Conservation (phyloP, 2,113 vertebrate genomes). For the Syngnathus floridae region DNA sequence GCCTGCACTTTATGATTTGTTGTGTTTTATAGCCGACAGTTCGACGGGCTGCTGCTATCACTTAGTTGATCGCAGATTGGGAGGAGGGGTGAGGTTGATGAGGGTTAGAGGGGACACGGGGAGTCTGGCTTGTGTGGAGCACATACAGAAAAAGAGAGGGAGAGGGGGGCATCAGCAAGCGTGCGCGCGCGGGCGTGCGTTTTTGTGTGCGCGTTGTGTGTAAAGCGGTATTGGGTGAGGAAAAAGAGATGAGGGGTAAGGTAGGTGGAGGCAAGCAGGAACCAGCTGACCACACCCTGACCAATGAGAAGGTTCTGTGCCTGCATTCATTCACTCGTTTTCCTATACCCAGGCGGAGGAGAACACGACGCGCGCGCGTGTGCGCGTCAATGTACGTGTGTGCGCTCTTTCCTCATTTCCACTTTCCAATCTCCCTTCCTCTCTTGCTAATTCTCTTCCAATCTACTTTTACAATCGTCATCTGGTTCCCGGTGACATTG, state of each 20-base stretch:
- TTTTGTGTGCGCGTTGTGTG: slow-evolving; percentile 5
- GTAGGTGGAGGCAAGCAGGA: slow-evolving; percentile 70
- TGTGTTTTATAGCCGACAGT: slow-evolving; percentile 92
- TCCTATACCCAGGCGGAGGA: slow-evolving; percentile 28
- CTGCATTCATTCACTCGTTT: slow-evolving; percentile 55
- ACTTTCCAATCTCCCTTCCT: slow-evolving; percentile 27
- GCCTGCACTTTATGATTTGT: slow-evolving; percentile 92
- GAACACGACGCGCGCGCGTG: slow-evolving; percentile 61
- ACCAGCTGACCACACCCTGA: slow-evolving; percentile 94
- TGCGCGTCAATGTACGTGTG: not conserved
- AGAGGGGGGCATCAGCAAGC: not conserved
- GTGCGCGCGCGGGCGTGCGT: not conserved
- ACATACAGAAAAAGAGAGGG: slow-evolving; percentile 52
- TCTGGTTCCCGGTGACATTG: slow-evolving; percentile 60
- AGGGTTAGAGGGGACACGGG: slow-evolving; percentile 18
- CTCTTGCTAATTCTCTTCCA: slow-evolving; percentile 38
- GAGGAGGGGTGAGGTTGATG: slow-evolving; percentile 46
- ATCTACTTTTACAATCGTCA: slow-evolving; percentile 45
- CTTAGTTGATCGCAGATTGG: slow-evolving; percentile 96
- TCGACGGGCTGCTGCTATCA: slow-evolving; percentile 94
- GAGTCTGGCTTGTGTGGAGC: slow-evolving; percentile 88
- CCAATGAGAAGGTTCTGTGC: slow-evolving; percentile 87
- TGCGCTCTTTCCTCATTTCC: slow-evolving; percentile 26
- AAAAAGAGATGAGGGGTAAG: not conserved
- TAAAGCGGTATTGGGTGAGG: slow-evolving; percentile 23